These are phyloP conservation scores for Drosophila macrothrix DNA, from an alignment of 2,888 invertebrate genomes.

Conservation along the genomic window DNA sequence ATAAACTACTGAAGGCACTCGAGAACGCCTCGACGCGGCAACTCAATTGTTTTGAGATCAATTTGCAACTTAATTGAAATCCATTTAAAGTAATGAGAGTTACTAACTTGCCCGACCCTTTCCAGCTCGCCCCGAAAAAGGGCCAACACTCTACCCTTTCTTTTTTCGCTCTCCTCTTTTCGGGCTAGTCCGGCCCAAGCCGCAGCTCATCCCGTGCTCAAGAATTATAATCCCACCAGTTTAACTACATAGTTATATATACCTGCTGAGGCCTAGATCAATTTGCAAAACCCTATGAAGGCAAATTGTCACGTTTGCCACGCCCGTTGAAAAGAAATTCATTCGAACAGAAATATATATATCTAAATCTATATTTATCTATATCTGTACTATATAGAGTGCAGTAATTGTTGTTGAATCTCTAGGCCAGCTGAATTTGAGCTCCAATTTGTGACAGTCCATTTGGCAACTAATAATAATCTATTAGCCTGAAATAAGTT, in stretches of 20 bases:
- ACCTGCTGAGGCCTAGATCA: constrained; percentile 53
- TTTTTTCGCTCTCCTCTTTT: neutral
- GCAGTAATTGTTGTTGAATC: too few relatives aligned
- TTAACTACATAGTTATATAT: neutral
- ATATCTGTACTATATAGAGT: too few relatives aligned
- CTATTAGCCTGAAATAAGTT: neutral
- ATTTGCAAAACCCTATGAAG: constrained; percentile 61
- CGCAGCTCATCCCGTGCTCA: constrained; percentile 67
- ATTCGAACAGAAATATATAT: neutral
- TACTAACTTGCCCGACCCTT: constrained; percentile 69
- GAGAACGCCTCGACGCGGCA: constrained; percentile 68
- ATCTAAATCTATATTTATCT: neutral
- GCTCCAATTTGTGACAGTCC: neutral
- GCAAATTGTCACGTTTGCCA: constrained; percentile 61
- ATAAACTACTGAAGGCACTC: constrained; percentile 56
- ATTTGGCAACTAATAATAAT: neutral
- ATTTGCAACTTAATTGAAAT: constrained; percentile 84
- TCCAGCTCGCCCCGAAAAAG: constrained; percentile 13
- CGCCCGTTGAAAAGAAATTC: neutral
- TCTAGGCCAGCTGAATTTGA: neutral
- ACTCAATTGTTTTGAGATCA: constrained; percentile 80
- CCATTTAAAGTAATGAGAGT: constrained; percentile 83
- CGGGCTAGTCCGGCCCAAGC: constrained; percentile 26
- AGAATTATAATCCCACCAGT: constrained; percentile 70
- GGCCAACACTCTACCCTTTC: constrained; percentile 45